These are phyloP conservation scores for Polia nebulosa DNA, from an alignment of 2,888 invertebrate species.

Conservation along the genomic window DNA sequence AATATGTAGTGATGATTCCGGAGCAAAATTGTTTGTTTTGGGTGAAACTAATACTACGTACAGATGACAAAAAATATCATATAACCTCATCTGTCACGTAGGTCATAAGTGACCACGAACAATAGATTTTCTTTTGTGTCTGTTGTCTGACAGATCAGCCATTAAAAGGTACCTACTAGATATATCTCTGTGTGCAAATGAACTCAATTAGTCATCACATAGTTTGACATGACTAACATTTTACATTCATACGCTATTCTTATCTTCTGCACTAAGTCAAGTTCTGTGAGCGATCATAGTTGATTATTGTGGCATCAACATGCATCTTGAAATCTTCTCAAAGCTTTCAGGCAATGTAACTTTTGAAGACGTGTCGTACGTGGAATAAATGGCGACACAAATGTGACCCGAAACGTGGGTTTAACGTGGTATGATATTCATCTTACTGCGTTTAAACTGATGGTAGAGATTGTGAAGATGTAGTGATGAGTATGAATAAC, in stretches of 20 bases:
- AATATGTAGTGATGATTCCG: too few species aligned
- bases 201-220: background rate
- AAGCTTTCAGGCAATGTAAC: slow-evolving; percentile 33
- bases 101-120: too few species aligned
- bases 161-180: too few species aligned
- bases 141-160: too few species aligned
- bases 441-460: background rate
- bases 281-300: slow-evolving; percentile 10
- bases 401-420: slow-evolving; percentile 1
- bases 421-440: slow-evolving; percentile 11
- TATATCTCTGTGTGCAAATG: too few species aligned
- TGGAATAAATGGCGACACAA: slow-evolving; percentile 38
- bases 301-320: slow-evolving; percentile 22
- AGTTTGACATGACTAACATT: too few species aligned
- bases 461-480: background rate
- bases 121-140: too few species aligned
- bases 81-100: too few species aligned
- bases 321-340: slow-evolving; percentile 25
- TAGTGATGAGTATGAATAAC: too few species aligned
- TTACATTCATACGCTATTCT: too few species aligned
- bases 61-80: too few species aligned
- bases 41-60: background rate
- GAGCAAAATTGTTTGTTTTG: background rate
- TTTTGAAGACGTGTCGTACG: slow-evolving; percentile 36
- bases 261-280: background rate